Base-by-base conservation (phyloP, 2,113 vertebrate species). In the Coryphaenoides rupestris region DNA sequence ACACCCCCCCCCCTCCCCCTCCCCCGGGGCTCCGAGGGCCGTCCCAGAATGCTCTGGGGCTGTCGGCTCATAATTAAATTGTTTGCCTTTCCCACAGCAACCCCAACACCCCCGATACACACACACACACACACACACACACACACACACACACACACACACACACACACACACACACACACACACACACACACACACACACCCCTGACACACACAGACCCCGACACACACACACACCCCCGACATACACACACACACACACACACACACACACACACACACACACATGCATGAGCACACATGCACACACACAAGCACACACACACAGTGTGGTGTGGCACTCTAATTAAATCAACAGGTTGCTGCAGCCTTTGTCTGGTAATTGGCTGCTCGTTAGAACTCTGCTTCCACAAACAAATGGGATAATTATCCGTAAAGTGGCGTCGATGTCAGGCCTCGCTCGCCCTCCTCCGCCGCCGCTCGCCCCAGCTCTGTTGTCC, bases 301-400 rank as follows among this genome's bases (percentile, higher is more conserved):
- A 26, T 6, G 13, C 74, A 78, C 33, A 19, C 23, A 9, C 28
- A 33, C 6, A 9, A 5, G 10, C 28, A 9, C 28, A 40, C 33
- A 40, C 33, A 40, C 33, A 40, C 33, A 40, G 7, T 12, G 7
- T 40, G 33, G 33, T 12, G 64, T 33, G 55, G 75, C 56, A 74
- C 76, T 78, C 86, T 90, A 92, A 92, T 92, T 91, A 92, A 91
- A 92, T 90, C 90, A 91, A 86, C 87, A 89, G 86, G 87, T 89
- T 88, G 76, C 78, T 75, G 66, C 80, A 75, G 78, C 72, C 66
- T 88, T 84, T 81, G 86, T 85, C 75, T 83, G 86, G 83, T 90
- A 91, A 90, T 90, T 87, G 86, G 86, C 82, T 84, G 75, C 85
- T 89, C 58, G 84, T 89, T 92, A 87, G 85, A 79, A 83, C 87